Percentiles rank a stretch among this genome's conserved stretches.
These are phyloP conservation scores for Chloroceryle amazona DNA, from an alignment of 2,797 vertebrate genomes.

Conservation along the genomic window DNA sequence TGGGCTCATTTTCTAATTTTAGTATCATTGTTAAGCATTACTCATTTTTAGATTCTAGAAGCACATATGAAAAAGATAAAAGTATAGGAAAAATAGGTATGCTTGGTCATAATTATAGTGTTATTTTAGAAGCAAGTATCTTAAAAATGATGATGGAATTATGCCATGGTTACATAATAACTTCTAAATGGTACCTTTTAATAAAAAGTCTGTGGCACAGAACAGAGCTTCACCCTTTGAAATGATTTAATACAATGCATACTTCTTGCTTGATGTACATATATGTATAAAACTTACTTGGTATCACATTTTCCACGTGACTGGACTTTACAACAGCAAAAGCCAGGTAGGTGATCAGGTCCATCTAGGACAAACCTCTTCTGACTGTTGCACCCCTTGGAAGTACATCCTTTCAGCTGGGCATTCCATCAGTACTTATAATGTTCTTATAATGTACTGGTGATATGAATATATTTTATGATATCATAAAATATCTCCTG, in stretches of 20 bases:
- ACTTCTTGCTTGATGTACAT: neutral
- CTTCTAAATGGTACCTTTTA: neutral
- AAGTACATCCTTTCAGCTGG: neutral
- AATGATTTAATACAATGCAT: neutral
- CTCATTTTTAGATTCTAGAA: slow-evolving; percentile 42
- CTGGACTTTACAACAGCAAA: neutral
- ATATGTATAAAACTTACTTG: neutral
- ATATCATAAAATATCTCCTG: neutral
- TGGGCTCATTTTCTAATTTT: slow-evolving; percentile 52
- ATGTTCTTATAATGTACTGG: neutral
- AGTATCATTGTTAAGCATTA: slow-evolving; percentile 37
- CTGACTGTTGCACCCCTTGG: neutral
- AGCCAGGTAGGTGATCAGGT: neutral
- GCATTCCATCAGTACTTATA: neutral
- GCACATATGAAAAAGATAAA: slow-evolving; percentile 1
- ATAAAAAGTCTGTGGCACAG: neutral
- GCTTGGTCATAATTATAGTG: slow-evolving; percentile 42
- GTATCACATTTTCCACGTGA: neutral
- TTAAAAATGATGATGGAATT: slow-evolving; percentile 25
- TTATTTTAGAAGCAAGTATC: slow-evolving; percentile 1
- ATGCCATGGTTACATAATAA: slow-evolving; percentile 33
- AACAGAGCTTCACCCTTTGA: neutral
- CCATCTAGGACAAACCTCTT: neutral
- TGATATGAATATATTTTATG: neutral
- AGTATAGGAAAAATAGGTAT: slow-evolving; percentile 18